A percentile compares a stretch with the other conserved stretches of the same genome.
Evolutionary conservation across 2,797 vertebrate genomes (phyloP).

Genomic region (Knipowitschia caucasica): DNA sequence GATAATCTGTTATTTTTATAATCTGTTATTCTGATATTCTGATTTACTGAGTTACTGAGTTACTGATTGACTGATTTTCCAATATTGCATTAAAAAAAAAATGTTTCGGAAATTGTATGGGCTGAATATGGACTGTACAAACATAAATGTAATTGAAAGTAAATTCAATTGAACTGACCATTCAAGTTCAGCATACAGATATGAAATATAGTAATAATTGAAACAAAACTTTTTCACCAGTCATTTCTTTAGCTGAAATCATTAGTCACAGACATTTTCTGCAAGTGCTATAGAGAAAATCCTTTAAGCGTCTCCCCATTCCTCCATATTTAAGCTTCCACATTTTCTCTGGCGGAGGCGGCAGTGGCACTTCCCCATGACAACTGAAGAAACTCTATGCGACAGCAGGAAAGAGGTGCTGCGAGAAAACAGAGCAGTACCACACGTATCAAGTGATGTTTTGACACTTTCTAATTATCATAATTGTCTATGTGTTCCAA

Average conservation of each 20-base stretch:
- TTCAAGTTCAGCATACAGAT: no score
- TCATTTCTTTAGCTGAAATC: background rate
- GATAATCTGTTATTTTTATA: no score
- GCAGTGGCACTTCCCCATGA: background rate
- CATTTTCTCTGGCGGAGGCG: background rate
- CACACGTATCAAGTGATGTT: constrained; percentile 5
- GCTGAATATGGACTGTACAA: no score
- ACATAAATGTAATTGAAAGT: no score
- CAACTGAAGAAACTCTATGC: constrained; percentile 3
- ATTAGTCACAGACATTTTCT: background rate
- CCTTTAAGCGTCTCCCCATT: background rate
- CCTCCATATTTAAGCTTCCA: background rate
- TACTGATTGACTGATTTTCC: no score
- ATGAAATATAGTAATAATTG: background rate
- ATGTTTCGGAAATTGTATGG: no score
- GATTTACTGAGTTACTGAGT: no score
- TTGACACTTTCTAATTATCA: constrained; percentile 1
- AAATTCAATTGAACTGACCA: no score
- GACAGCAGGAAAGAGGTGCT: no score
- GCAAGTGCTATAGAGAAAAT: background rate
- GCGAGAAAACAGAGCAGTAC: constrained; percentile 1
- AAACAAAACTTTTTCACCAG: no score
- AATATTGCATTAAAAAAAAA: no score
- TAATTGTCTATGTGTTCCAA: constrained; percentile 2
- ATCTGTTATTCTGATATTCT: no score